Evolutionary conservation across 2,888 invertebrate genomes (phyloP).

Genomic region (Ornithoptera alexandrae): DNA sequence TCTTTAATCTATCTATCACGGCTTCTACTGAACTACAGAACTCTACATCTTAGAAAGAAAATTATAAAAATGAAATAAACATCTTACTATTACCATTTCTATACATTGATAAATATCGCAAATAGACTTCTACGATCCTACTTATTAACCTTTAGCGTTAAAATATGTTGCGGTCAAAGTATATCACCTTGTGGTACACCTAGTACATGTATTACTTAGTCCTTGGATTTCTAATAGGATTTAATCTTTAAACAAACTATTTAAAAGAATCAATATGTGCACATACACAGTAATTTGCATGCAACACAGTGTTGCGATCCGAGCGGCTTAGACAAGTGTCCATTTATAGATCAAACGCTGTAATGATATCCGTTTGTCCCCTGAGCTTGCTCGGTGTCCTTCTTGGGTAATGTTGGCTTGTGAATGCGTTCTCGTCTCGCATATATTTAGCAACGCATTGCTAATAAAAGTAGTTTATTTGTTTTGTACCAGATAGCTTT

Average conservation of each 20-base stretch:
- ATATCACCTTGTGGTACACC: neutral
- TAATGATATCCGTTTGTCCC: conserved; percentile 21
- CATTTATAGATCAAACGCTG: conserved; percentile 25
- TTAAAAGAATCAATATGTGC: neutral
- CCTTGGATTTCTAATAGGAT: neutral
- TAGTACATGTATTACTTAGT: no score
- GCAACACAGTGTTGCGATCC: conserved; percentile 8
- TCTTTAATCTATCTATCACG: no score
- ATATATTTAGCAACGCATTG: conserved; percentile 3
- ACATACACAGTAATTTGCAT: conserved; percentile 1
- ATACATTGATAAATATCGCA: no score
- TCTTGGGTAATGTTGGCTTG: conserved; percentile 15
- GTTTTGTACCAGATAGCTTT: no score
- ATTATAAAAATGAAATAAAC: no score
- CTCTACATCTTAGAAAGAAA: no score
- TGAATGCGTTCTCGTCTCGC: neutral
- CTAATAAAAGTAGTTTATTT: neutral
- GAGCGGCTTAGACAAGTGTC: conserved; percentile 21
- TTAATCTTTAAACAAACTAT: neutral
- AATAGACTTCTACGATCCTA: no score
- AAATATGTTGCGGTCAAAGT: neutral
- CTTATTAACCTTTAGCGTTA: no score
- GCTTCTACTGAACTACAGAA: no score
- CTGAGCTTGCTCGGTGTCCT: conserved; percentile 18
- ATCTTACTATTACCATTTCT: no score